Evolutionary conservation across 1,140 invertebrate genomes (phyloP).

Genomic region (Linepithema humile): DNA sequence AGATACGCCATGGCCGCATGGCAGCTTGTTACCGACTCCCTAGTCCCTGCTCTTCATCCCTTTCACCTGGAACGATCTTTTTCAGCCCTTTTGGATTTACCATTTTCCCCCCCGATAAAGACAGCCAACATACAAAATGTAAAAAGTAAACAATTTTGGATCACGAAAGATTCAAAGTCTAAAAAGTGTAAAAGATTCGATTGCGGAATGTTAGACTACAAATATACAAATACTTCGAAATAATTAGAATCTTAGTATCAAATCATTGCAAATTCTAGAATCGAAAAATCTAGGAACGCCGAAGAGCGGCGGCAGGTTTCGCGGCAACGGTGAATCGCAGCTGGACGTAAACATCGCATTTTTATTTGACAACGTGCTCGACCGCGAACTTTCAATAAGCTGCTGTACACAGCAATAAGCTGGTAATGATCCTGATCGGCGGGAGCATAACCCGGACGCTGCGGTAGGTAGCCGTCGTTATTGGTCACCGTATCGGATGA

Average conservation of each 20-base stretch:
- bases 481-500: constrained; percentile 75
- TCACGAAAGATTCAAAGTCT: too few species aligned
- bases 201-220: background rate
- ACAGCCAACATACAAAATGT: background rate
- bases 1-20: constrained; percentile 78
- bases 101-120: background rate
- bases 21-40: constrained; percentile 77
- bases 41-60: constrained; percentile 44
- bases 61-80: background rate
- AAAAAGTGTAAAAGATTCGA: background rate
- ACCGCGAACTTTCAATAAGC: constrained; percentile 69
- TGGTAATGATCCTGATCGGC: constrained; percentile 64
- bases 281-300: background rate
- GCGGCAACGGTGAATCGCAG: constrained; percentile 1
- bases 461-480: constrained; percentile 77
- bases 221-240: background rate
- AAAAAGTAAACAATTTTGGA: too few species aligned
- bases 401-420: constrained; percentile 70
- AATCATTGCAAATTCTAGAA: too few species aligned
- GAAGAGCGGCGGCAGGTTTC: background rate
- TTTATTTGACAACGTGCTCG: constrained; percentile 71
- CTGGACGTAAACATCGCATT: constrained; percentile 66
- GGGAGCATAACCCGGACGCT: constrained; percentile 69
- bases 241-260: background rate
- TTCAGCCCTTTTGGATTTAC: background rate